Evolutionary conservation across 2,113 vertebrate genomes (phyloP), one percentile per base, ranked within the genome.

Genomic region (Junco hyemalis): DNA sequence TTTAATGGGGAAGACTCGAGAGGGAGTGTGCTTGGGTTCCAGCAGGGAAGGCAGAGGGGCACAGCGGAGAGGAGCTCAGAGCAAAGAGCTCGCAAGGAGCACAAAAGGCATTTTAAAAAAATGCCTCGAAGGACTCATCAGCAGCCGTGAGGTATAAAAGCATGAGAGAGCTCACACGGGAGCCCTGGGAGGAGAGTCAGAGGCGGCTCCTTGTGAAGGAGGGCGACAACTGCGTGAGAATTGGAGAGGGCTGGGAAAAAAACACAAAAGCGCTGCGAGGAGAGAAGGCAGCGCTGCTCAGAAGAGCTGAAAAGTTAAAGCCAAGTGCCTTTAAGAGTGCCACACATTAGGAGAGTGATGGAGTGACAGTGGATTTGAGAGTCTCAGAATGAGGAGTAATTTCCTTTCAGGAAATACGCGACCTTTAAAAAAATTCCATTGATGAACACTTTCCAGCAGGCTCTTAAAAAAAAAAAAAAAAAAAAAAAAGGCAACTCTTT

Each of bases 331-430:
- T 82, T 94, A 77, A 88, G 61, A 92, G 56, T 5, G 8, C 35
- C 85, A 82, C 71, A 59, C 64, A 64, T 83, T 53, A 86, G 71
- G 38, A 80, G 33, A 92, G 79, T 47, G 79, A 80, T 68, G 38
- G 81, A 95, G 63, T 86, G 86, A 88, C 56, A 77, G 71, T 17
- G 50, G 91, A 93, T 81, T 60, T 73, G 69, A 88, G 90, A 81
- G 40, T 87, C 42, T 66, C 92, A 48, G 85, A 93, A 91, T 22
- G 51, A 96, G 86, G 80, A 94, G 82, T 74, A 90, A 96, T 92
- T 96, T 91, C 71, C 92, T 93, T 83, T 80, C 56, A 88, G 79
- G 71, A 97, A 96, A 95, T 88, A 92, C 1, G 33, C 1, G 9
- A 86, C 76, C 73, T 95, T 88, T 78, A 65, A 92, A 73, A 44